A percentile compares a stretch with the other conserved stretches of the same genome.
Evolutionary conservation across 2,888 invertebrate species (phyloP).

Genomic region (Troides aeacus): DNA sequence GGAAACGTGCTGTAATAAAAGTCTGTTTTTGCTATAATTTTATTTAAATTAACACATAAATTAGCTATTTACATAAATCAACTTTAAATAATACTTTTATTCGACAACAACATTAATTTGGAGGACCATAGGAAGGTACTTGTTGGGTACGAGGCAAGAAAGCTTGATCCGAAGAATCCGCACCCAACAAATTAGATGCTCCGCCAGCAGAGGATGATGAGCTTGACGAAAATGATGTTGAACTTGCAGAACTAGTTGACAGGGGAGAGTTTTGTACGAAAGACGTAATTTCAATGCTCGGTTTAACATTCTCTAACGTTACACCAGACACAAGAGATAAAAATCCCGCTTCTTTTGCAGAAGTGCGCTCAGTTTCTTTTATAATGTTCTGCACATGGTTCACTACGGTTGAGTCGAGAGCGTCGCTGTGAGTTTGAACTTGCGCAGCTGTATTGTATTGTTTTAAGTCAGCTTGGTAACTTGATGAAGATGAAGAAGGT

Average conservation of each 20-base stretch:
- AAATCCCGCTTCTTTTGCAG: constrained; percentile 65
- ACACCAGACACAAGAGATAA: constrained; percentile 68
- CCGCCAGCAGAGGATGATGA: constrained; percentile 40
- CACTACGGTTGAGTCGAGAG: constrained; percentile 61
- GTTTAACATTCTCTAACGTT: constrained; percentile 62
- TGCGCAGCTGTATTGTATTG: constrained; percentile 51
- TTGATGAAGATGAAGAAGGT: constrained; percentile 46
- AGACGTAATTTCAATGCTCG: constrained; percentile 69
- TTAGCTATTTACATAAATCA: constrained; percentile 43
- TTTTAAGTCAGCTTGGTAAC: constrained; percentile 66
- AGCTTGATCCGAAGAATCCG: constrained; percentile 42
- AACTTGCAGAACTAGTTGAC: constrained; percentile 33
- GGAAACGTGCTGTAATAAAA: background rate
- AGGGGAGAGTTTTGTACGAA: constrained; percentile 63
- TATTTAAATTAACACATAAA: constrained; percentile 38
- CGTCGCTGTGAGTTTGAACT: constrained; percentile 52
- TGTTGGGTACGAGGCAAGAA: constrained; percentile 64
- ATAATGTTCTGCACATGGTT: constrained; percentile 63
- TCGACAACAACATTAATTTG: constrained; percentile 48
- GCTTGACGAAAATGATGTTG: constrained; percentile 32
- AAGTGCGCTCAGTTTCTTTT: constrained; percentile 63
- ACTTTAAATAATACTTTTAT: constrained; percentile 42
- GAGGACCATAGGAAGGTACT: constrained; percentile 57
- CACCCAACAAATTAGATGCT: constrained; percentile 34
- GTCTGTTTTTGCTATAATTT: constrained; percentile 26